These are phyloP conservation scores for Lottia gigantea DNA, from an alignment of 2,888 invertebrate genomes.

Conservation along the genomic window DNA sequence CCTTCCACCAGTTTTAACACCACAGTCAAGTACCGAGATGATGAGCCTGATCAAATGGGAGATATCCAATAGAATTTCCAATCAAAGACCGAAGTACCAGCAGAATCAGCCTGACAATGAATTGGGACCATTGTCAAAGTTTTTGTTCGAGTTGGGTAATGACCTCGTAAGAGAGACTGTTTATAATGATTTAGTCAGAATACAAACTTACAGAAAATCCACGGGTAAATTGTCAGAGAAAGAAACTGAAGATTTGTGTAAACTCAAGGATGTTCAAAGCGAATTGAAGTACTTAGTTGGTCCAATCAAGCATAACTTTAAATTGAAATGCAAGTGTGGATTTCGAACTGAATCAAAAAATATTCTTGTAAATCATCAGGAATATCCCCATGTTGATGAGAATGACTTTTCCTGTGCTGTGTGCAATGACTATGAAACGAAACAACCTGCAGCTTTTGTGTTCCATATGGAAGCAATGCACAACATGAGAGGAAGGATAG, in stretches of 20 bases:
- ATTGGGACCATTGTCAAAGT: slow-evolving; percentile 75
- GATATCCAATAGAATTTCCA: slow-evolving; percentile 40
- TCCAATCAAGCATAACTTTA: slow-evolving; percentile 43
- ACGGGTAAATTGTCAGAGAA: slow-evolving; percentile 71
- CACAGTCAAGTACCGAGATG: slow-evolving; percentile 51
- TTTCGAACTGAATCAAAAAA: slow-evolving; percentile 53
- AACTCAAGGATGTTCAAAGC: slow-evolving; percentile 73
- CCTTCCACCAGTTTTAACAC: slow-evolving; percentile 27
- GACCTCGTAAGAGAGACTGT: slow-evolving; percentile 93
- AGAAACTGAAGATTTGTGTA: slow-evolving; percentile 74
- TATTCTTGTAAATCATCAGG: slow-evolving; percentile 79
- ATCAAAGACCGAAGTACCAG: slow-evolving; percentile 33
- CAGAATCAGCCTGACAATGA: slow-evolving; percentile 48
- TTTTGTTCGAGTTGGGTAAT: slow-evolving; percentile 90
- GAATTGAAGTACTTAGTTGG: slow-evolving; percentile 52
- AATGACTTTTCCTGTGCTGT: slow-evolving; percentile 79
- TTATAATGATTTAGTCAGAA: slow-evolving; percentile 88
- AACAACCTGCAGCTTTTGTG: slow-evolving; percentile 74
- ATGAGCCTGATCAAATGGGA: slow-evolving; percentile 54
- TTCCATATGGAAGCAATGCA: slow-evolving; percentile 94
- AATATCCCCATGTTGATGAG: slow-evolving; percentile 52
- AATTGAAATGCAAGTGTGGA: slow-evolving; percentile 48
- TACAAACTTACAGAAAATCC: slow-evolving; percentile 81
- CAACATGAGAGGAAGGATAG: slow-evolving; percentile 83
- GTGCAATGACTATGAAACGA: slow-evolving; percentile 80